These are phyloP conservation scores for Cryptoprocta ferox DNA, from an alignment of 2,797 vertebrate species.

Conservation along the genomic window DNA sequence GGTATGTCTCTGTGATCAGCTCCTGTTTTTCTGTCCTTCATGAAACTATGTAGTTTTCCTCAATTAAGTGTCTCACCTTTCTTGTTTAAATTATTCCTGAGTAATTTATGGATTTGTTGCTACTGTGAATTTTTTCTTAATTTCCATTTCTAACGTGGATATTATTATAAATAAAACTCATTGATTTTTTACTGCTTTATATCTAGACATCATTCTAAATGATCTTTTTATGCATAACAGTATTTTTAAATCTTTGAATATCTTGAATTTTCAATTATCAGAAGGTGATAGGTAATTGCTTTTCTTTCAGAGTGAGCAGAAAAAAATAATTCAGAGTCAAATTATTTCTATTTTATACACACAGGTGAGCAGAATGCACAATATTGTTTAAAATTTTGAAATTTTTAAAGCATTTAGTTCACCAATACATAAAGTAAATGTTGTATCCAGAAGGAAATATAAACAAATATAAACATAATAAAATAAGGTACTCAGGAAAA, in stretches of 20 bases:
- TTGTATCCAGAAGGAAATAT: constrained; percentile 3
- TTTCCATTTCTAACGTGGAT: not conserved
- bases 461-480: not conserved
- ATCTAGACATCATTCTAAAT: not conserved
- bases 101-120: not conserved
- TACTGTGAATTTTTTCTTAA: not conserved
- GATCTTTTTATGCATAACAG: not conserved
- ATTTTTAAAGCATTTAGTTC: not conserved
- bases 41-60: not conserved
- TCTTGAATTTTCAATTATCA: constrained; percentile 3
- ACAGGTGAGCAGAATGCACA: not conserved
- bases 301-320: not conserved
- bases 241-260: not conserved
- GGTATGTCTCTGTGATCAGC: not conserved
- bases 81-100: constrained; percentile 15
- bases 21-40: not conserved
- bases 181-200: not conserved
- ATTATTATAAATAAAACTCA: not conserved
- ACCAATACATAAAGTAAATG: not conserved
- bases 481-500: not conserved
- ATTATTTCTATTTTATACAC: not conserved
- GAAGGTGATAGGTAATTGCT: not conserved
- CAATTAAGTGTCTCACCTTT: not conserved
- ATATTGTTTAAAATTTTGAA: not conserved
- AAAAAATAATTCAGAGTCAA: not conserved